Conservation (phyloP, 2,113 vertebrate species). For the Oostethus manadensis region DNA sequence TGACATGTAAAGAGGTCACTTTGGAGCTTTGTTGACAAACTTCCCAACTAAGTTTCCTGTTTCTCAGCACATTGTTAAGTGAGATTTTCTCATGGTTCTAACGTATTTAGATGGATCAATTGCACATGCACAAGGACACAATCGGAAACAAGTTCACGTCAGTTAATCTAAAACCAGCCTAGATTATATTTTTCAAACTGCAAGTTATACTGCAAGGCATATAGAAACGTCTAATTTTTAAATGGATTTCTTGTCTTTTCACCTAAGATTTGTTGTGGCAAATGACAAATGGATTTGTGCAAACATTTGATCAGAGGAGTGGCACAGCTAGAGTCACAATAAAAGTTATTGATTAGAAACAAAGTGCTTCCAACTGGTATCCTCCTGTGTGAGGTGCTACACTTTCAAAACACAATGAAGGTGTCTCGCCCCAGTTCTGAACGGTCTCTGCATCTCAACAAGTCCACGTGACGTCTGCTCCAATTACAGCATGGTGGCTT, state of each 20-base stretch:
- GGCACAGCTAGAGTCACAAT: conserved; percentile 19
- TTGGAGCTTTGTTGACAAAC: conserved; percentile 68
- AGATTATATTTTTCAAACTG: conserved; percentile 1
- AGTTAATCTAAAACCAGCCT: neutral
- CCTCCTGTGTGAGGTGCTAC: conserved; percentile 14
- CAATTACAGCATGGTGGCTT: conserved; percentile 28
- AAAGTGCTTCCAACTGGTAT: conserved; percentile 12
- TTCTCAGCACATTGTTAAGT: conserved; percentile 46
- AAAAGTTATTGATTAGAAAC: conserved; percentile 39
- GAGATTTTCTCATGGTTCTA: conserved; percentile 33
- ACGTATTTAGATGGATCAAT: conserved; percentile 20
- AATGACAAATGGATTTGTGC: conserved; percentile 17
- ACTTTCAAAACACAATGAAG: neutral
- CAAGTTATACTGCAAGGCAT: conserved; percentile 1
- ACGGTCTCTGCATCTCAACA: conserved; percentile 5
- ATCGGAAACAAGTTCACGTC: conserved; percentile 6
- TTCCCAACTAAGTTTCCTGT: conserved; percentile 51
- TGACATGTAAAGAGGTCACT: conserved; percentile 34
- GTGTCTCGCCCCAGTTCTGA: conserved; percentile 9
- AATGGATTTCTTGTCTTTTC: neutral
- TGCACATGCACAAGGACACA: conserved; percentile 19
- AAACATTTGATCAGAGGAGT: conserved; percentile 16
- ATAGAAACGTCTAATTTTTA: neutral
- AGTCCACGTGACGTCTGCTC: conserved; percentile 11
- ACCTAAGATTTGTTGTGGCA: conserved; percentile 9